Percentiles rank a stretch among this genome's conserved stretches.
Conservation (phyloP, 2,888 invertebrate species). For the Hypselothyrea guttata region DNA sequence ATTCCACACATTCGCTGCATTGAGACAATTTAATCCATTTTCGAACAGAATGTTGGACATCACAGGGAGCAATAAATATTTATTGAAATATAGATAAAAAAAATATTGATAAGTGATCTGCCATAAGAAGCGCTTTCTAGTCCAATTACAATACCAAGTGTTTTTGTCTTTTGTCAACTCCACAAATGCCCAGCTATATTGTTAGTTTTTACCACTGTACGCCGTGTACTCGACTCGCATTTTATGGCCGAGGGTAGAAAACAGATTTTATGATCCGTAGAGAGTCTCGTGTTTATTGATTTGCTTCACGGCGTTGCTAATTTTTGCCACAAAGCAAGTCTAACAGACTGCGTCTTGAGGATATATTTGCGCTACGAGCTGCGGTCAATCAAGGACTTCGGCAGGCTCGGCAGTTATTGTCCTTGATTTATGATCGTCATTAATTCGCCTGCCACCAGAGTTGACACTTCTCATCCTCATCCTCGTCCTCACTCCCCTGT, state of each 20-base stretch:
- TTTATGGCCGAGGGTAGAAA: conserved; percentile 42
- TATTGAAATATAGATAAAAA: too few species aligned
- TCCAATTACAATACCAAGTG: too few species aligned
- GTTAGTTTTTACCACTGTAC: too few species aligned
- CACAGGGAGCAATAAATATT: too few species aligned
- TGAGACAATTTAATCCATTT: too few species aligned
- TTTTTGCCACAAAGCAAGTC: conserved; percentile 52
- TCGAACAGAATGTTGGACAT: too few species aligned
- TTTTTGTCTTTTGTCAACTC: too few species aligned
- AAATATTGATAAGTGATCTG: too few species aligned
- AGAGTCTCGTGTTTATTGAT: conserved; percentile 68
- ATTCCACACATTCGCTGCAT: too few species aligned
- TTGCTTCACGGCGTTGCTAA: conserved; percentile 61
- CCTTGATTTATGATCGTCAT: conserved; percentile 75
- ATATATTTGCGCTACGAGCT: conserved; percentile 37
- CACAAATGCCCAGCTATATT: too few species aligned
- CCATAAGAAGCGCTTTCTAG: too few species aligned
- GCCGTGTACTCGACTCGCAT: conserved; percentile 11
- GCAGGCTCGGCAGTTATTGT: conserved; percentile 33
- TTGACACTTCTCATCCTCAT: conserved; percentile 67
- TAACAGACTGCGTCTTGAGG: conserved; percentile 18
- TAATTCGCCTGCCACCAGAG: conserved; percentile 68
- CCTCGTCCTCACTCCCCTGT: conserved; percentile 1
- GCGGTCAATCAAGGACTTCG: conserved; percentile 78
- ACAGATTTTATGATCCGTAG: conserved; percentile 51